These are phyloP conservation scores for Neodiprion lecontei DNA, from an alignment of 1,140 invertebrate species.

Conservation along the genomic window DNA sequence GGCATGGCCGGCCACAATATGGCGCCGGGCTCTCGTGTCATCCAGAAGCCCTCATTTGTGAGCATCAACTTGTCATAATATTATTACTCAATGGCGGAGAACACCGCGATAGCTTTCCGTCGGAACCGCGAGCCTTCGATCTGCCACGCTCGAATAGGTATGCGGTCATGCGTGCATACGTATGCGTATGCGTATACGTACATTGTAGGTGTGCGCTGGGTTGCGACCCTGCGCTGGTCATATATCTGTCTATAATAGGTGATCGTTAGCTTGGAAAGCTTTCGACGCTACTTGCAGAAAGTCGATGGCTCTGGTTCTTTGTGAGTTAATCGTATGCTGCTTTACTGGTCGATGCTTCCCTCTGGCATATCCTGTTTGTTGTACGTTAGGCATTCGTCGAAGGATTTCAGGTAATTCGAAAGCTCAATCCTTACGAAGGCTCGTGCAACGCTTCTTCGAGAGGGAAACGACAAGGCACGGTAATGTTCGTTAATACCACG, in stretches of 20 bases:
- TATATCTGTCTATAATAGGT: neutral
- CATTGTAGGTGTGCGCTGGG: neutral
- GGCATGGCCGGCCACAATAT: neutral
- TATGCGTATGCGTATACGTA: too few relatives aligned
- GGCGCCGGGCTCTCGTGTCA: neutral
- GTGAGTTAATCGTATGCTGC: neutral
- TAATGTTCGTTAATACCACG: too few relatives aligned
- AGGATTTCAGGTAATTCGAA: too few relatives aligned
- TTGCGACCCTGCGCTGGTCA: neutral
- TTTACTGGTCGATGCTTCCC: too few relatives aligned
- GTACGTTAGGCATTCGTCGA: too few relatives aligned
- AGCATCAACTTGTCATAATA: constrained; percentile 39
- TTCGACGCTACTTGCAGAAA: neutral
- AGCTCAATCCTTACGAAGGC: too few relatives aligned
- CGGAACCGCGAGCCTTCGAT: neutral
- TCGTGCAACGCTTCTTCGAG: too few relatives aligned
- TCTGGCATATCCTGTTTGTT: too few relatives aligned
- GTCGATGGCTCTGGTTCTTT: neutral
- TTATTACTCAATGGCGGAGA: constrained; percentile 25
- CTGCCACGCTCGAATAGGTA: too few relatives aligned
- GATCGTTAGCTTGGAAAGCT: neutral
- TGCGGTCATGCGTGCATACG: too few relatives aligned
- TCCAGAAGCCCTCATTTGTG: constrained; percentile 13
- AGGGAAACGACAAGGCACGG: too few relatives aligned
- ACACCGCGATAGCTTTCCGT: neutral